Percentiles rank a stretch among this genome's conserved stretches.
Evolutionary conservation across 2,888 invertebrate genomes (phyloP).

Genomic region (Melitaea athalia): DNA sequence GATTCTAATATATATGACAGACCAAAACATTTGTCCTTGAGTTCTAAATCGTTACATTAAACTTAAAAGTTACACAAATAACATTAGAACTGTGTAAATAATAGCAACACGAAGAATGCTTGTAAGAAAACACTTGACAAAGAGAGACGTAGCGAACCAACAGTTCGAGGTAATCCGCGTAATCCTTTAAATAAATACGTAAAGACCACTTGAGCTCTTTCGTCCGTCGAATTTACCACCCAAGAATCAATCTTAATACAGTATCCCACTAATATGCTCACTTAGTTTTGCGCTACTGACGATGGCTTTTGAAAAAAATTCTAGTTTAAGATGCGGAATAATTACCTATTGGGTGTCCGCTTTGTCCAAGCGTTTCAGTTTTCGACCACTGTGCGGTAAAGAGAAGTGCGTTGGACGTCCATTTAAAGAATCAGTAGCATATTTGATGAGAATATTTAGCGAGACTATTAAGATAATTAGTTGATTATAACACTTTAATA

Average conservation of each 20-base stretch:
- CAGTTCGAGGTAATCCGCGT: constrained; percentile 60
- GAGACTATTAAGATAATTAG: not conserved
- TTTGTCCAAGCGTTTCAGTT: constrained; percentile 12
- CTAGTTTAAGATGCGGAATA: constrained; percentile 46
- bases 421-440: not conserved
- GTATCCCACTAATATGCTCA: constrained; percentile 40
- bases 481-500: not conserved
- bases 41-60: constrained; percentile 11
- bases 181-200: constrained; percentile 75
- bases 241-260: constrained; percentile 53
- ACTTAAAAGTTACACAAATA: constrained; percentile 21
- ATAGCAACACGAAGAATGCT: constrained; percentile 28
- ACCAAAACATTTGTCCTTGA: too few relatives aligned
- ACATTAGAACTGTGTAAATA: constrained; percentile 21
- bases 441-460: not conserved
- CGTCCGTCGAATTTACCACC: constrained; percentile 54
- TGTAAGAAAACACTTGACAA: constrained; percentile 57
- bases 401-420: not conserved
- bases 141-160: constrained; percentile 48
- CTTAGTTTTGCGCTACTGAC: constrained; percentile 53
- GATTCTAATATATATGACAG: too few relatives aligned
- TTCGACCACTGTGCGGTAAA: constrained; percentile 8
- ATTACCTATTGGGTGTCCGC: constrained; percentile 56
- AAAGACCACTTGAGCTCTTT: constrained; percentile 57
- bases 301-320: constrained; percentile 35